Percentiles rank a stretch among this genome's conserved stretches.
Evolutionary conservation across 2,113 vertebrate species (phyloP).

Genomic region (Coregonus clupeaformis): DNA sequence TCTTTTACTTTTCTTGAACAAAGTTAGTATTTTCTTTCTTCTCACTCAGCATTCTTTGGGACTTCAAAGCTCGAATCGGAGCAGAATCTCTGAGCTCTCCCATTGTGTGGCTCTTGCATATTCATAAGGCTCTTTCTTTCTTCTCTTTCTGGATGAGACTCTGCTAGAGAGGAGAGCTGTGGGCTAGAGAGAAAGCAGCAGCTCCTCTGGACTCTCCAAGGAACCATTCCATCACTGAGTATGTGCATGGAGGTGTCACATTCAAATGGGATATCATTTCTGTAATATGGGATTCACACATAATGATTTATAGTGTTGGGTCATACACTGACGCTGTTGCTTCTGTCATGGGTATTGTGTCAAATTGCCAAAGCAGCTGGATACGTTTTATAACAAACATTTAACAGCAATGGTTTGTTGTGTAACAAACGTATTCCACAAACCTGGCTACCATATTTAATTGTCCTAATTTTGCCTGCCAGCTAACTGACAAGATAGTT

Average conservation of each 20-base stretch:
- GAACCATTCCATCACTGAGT: neutral
- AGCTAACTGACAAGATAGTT: too few relatives aligned
- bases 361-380: too few relatives aligned
- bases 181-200: neutral
- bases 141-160: slow-evolving; percentile 29
- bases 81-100: slow-evolving; percentile 36
- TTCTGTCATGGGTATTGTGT: too few relatives aligned
- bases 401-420: too few relatives aligned
- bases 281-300: too few relatives aligned
- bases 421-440: too few relatives aligned
- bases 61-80: slow-evolving; percentile 67
- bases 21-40: slow-evolving; percentile 38
- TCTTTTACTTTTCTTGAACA: slow-evolving; percentile 62
- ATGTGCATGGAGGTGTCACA: neutral
- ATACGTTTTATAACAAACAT: too few relatives aligned
- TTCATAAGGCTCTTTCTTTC: slow-evolving; percentile 63
- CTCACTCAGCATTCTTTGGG: slow-evolving; percentile 45
- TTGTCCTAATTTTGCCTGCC: too few relatives aligned
- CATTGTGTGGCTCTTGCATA: slow-evolving; percentile 68
- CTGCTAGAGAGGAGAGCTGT: slow-evolving; percentile 32
- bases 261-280: too few relatives aligned
- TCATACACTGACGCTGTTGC: too few relatives aligned
- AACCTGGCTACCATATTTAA: too few relatives aligned
- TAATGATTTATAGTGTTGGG: too few relatives aligned
- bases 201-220: neutral